A percentile compares a stretch with the other conserved stretches of the same genome.
Evolutionary conservation across 2,113 vertebrate genomes (phyloP).

Genomic region (Hippocampus abdominalis): DNA sequence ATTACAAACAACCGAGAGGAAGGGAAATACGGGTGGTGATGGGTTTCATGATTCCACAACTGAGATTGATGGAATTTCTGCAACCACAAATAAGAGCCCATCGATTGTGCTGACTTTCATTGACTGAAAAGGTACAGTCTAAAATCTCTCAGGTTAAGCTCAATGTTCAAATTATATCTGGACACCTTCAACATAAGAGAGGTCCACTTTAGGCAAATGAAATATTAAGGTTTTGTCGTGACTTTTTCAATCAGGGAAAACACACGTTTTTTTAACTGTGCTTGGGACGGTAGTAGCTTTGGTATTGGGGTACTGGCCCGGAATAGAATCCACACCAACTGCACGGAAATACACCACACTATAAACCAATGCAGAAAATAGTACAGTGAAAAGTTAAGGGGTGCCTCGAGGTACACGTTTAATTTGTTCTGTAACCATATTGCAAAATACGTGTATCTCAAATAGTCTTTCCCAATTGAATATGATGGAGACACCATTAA

Average conservation of each 20-base stretch:
- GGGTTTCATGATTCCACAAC: constrained; percentile 4
- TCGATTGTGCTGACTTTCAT: not conserved
- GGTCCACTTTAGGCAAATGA: not conserved
- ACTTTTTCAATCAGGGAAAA: not conserved
- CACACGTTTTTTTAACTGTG: too few species aligned
- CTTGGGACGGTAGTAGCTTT: too few species aligned
- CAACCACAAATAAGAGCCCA: not conserved
- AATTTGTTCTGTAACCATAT: too few species aligned
- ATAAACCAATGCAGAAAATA: too few species aligned
- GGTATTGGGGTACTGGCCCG: too few species aligned
- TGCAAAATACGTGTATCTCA: too few species aligned
- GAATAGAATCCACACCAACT: too few species aligned
- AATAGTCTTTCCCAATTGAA: too few species aligned
- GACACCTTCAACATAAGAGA: not conserved
- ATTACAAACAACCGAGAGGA: constrained; percentile 47
- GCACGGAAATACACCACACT: too few species aligned
- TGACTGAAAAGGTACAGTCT: not conserved
- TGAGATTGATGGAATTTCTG: not conserved
- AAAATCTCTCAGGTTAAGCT: not conserved
- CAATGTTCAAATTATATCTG: not conserved
- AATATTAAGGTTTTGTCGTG: not conserved
- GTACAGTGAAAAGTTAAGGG: too few species aligned
- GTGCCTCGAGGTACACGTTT: too few species aligned
- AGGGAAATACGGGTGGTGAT: not conserved
- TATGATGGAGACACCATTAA: too few species aligned